phyloP scores from a whole-genome alignment of 2,113 vertebrate species.

The Pygoscelis adeliae region DNA sequence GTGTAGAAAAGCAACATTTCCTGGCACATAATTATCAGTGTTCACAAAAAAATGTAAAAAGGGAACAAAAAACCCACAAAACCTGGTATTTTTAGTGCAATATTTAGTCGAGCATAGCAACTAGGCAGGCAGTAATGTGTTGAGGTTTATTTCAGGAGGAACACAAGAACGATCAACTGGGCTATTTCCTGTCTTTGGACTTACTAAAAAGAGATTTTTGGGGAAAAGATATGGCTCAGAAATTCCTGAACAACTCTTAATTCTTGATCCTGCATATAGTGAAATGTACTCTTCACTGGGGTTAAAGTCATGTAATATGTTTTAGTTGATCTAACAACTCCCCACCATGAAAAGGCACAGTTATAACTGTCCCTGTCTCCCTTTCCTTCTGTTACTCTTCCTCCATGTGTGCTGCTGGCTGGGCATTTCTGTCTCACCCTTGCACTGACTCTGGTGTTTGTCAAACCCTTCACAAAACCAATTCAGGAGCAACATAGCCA shows the following conservation, averaged over 20 bases:
- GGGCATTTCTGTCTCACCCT: not conserved
- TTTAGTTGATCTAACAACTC: not conserved
- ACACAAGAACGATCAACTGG: accelerated
- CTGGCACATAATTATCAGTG: not conserved
- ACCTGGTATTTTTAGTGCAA: not conserved
- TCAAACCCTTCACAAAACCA: not conserved
- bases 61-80: not conserved
- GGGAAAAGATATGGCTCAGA: not conserved
- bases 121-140: not conserved
- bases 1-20: not conserved
- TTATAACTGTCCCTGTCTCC: accelerated
- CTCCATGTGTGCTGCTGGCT: not conserved
- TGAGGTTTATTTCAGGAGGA: not conserved
- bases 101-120: not conserved
- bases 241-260: not conserved
- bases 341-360: not conserved
- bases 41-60: not conserved
- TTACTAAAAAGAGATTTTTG: not conserved
- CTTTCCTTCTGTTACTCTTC: not conserved
- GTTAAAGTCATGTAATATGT: not conserved
- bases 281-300: not conserved
- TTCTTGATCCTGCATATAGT: not conserved
- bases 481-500: not conserved
- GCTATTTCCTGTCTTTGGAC: not conserved
- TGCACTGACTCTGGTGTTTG: not conserved